These are phyloP conservation scores for Tadarida brasiliensis DNA, from an alignment of 2,797 vertebrate genomes.

Conservation along the genomic window DNA sequence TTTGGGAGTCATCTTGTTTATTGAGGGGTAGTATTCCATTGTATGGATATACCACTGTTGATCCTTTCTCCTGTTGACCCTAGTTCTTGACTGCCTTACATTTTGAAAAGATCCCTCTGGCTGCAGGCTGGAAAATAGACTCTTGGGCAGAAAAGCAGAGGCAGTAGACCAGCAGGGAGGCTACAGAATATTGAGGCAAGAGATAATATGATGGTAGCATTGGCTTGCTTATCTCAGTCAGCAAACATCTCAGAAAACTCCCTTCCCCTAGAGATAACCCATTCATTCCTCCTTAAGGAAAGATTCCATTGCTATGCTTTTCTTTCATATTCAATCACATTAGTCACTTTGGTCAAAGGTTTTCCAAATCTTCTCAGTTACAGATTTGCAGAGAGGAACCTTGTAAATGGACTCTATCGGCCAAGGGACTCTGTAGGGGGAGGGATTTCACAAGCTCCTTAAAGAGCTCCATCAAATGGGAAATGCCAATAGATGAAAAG, in stretches of 20 bases:
- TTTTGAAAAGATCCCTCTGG: neutral
- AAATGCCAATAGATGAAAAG: conserved; percentile 51
- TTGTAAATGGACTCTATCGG: neutral
- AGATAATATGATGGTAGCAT: neutral
- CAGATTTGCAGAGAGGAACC: conserved; percentile 61
- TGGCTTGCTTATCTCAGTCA: conserved; percentile 63
- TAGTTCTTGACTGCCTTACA: neutral
- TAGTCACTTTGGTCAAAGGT: conserved; percentile 33
- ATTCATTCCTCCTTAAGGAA: neutral
- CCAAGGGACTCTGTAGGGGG: neutral
- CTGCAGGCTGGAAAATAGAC: neutral
- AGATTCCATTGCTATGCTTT: neutral
- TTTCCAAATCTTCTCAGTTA: conserved; percentile 16
- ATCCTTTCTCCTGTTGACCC: neutral
- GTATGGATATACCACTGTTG: neutral
- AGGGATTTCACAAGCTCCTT: neutral
- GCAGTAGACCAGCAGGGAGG: neutral
- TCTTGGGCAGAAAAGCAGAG: neutral
- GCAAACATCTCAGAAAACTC: conserved; percentile 43
- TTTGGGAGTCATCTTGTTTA: neutral
- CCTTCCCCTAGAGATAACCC: conserved; percentile 52
- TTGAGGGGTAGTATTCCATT: neutral
- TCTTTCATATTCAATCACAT: neutral
- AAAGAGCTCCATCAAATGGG: neutral
- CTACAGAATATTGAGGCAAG: neutral